These are phyloP conservation scores for Acronicta alni DNA, from an alignment of 2,888 invertebrate genomes.

Conservation along the genomic window DNA sequence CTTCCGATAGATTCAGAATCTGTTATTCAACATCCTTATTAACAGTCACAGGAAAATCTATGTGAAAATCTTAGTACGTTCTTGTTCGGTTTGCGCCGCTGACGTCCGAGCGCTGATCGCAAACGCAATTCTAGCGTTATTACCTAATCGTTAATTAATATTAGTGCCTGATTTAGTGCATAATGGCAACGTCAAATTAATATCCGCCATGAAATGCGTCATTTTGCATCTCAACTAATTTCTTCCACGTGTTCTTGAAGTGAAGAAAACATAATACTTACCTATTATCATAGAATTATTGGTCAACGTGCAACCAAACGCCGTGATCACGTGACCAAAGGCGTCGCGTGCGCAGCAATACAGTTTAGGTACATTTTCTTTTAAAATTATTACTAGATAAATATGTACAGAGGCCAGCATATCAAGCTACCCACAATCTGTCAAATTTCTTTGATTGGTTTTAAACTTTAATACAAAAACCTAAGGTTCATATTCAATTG, in stretches of 20 bases:
- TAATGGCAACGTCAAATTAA: no score
- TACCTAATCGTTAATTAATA: not conserved
- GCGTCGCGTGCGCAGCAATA: not conserved
- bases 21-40: constrained; percentile 12
- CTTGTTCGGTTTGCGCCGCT: constrained; percentile 21
- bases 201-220: no score
- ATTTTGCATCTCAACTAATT: no score
- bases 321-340: not conserved
- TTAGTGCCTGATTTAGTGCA: no score
- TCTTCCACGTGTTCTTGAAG: not conserved
- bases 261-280: not conserved
- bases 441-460: no score
- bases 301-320: not conserved
- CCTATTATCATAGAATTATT: not conserved
- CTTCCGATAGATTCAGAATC: not conserved
- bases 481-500: no score
- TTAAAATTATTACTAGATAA: not conserved
- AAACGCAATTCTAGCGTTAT: constrained; percentile 5
- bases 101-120: constrained; percentile 21
- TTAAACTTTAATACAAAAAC: no score
- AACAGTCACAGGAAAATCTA: constrained; percentile 35
- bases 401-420: not conserved
- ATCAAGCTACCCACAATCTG: no score
- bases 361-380: not conserved
- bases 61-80: constrained; percentile 23